phyloP scores from a whole-genome alignment of 2,888 invertebrate genomes.

The Apocheima hispidaria region DNA sequence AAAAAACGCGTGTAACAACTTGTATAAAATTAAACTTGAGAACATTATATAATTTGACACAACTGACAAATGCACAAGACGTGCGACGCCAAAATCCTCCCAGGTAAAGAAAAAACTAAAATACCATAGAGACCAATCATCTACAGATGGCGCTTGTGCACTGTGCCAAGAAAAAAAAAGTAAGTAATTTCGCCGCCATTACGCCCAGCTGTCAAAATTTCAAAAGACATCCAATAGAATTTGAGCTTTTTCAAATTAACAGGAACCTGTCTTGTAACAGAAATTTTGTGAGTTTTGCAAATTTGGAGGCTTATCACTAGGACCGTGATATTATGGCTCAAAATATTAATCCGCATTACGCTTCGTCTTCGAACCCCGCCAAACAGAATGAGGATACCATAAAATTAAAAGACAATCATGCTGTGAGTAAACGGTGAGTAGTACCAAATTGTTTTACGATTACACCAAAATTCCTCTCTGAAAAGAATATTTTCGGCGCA shows the following conservation, averaged over 20 bases:
- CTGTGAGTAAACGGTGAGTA: conserved; percentile 94
- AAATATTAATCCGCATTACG: conserved; percentile 93
- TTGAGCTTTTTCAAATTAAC: conserved; percentile 82
- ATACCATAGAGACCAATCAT: conserved; percentile 37
- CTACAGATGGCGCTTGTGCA: conserved; percentile 51
- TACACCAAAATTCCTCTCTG: conserved; percentile 1
- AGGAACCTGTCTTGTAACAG: conserved; percentile 79
- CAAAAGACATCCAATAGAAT: conserved; percentile 76
- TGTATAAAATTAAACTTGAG: no score
- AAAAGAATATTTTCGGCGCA: background rate
- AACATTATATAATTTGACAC: no score
- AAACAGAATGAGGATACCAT: conserved; percentile 94
- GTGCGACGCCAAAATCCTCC: no score
- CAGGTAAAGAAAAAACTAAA: background rate
- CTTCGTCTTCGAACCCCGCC: conserved; percentile 89
- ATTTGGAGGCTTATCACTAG: conserved; percentile 61
- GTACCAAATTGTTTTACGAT: conserved; percentile 37
- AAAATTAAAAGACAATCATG: conserved; percentile 93
- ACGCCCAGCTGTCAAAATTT: conserved; percentile 73
- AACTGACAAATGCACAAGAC: no score
- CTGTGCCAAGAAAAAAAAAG: no score
- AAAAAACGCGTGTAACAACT: no score
- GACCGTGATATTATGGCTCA: conserved; percentile 89
- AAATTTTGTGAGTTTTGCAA: conserved; percentile 68
- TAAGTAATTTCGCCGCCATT: conserved; percentile 81